Conservation (phyloP, 2,797 vertebrate species). For the Pantherophis alleghaniensis region DNA sequence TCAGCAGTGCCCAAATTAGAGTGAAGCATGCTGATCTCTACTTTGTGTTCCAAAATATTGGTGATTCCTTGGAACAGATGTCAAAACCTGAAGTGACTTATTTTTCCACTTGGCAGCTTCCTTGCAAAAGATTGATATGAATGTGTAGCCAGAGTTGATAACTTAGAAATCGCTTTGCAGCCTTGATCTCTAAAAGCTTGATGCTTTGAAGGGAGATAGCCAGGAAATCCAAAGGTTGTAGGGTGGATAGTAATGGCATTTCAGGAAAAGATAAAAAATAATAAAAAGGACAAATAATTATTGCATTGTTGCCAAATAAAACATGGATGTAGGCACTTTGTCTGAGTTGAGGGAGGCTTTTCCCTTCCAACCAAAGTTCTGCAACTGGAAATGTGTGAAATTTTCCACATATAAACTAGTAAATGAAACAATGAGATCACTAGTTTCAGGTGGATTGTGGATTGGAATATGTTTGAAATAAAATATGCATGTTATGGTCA, state of each 20-base stretch:
- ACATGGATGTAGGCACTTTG: not conserved
- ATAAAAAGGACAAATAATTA: not conserved
- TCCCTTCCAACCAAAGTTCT: not conserved
- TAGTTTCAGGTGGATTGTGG: not conserved
- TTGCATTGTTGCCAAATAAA: not conserved
- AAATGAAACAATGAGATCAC: not conserved
- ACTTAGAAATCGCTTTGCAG: not conserved
- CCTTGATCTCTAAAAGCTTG: not conserved
- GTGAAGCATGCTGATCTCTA: not conserved
- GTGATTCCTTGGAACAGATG: not conserved
- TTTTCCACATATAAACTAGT: not conserved
- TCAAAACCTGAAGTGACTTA: not conserved
- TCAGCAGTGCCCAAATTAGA: fast-evolving
- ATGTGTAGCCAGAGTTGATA: not conserved
- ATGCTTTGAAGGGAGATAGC: not conserved
- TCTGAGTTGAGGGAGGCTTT: not conserved
- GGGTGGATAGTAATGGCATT: not conserved
- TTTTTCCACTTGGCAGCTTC: fast-evolving
- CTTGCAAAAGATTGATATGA: not conserved
- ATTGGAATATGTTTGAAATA: not conserved
- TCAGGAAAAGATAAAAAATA: not conserved
- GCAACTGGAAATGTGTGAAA: not conserved
- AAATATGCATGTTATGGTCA: not conserved
- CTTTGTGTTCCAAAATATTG: fast-evolving
- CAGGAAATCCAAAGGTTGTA: not conserved